Conservation (phyloP, 2,797 vertebrate species). For the Mus spretus region DNA sequence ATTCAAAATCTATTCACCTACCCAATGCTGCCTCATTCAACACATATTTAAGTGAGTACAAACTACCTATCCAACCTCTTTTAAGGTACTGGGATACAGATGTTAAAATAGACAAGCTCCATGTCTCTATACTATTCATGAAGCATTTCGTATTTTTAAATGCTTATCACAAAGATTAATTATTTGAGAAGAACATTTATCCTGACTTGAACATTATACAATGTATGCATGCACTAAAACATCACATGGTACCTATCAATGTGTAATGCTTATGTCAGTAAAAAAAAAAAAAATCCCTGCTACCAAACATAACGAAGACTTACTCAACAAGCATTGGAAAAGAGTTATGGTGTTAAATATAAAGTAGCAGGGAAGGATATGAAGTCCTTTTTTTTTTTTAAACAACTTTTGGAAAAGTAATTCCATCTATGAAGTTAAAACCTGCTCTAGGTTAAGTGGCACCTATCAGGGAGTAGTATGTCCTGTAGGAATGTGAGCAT, state of each 20-base stretch:
- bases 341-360: not conserved
- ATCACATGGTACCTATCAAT: not conserved
- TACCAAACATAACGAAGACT: not conserved
- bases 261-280: not conserved
- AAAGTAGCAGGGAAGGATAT: not conserved
- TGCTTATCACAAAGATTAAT: not conserved
- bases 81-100: not conserved
- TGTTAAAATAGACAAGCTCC: not conserved
- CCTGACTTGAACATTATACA: not conserved
- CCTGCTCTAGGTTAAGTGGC: not conserved
- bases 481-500: not conserved
- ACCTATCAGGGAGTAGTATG: too few species aligned
- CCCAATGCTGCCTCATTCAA: not conserved
- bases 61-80: not conserved
- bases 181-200: not conserved
- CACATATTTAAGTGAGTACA: not conserved
- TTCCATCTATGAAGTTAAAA: not conserved
- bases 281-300: not conserved
- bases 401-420: conserved; percentile 3
- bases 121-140: not conserved
- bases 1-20: not conserved
- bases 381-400: not conserved
- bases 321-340: not conserved
- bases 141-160: not conserved
- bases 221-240: not conserved